Evolutionary conservation across 2,888 invertebrate species (phyloP), one percentile per base, ranked within the genome.

Genomic region (Tricholauxania praeusta): DNA sequence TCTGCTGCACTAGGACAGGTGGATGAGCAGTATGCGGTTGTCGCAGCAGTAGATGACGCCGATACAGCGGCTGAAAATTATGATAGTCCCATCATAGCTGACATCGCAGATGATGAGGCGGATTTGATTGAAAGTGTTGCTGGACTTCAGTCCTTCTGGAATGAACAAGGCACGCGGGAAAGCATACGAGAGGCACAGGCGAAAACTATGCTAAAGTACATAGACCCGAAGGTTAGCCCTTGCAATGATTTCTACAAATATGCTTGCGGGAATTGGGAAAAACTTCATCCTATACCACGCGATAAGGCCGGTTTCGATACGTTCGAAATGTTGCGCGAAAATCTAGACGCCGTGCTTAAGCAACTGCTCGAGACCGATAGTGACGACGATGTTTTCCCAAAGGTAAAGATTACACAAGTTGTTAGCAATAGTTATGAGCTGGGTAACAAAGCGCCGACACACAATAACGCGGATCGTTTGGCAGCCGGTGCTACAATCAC

Each of bases 291-390:
- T 0, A 95, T 97, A 81, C 97, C 97, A 3, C 92, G 94, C 67
- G 96, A 96, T 81, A 94, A 95, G 87, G 93, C 94, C 8, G 93
- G 93, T 82, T 96, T 94, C 86, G 96, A 96, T 80, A 96, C 95
- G 0, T 97, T 97, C 85, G 96, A 96, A 88, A 94, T 95, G 90
- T 88, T 97, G 8, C 90, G 95, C 79, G 95, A 96, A 88, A 94
- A 94, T 79, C 87, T 95, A 63, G 93, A 94, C 82, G 83, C 89
- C 0, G 91, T 93, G 1, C 85, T 95, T 59, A 91, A 89, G 82
- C 91, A 93, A 78, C 86, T 94, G 15, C 86, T 94, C 47, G 91
- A 92, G 78, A 89, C 90, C 15, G 8, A 39, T 1, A 74, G 79
- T 19, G 65, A 52, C 1, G 73, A 75, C 17, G 60, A 57, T 39